Evolutionary conservation across 2,113 vertebrate genomes (phyloP), one percentile per base, ranked within the genome.

Genomic region (Rynchops niger): DNA sequence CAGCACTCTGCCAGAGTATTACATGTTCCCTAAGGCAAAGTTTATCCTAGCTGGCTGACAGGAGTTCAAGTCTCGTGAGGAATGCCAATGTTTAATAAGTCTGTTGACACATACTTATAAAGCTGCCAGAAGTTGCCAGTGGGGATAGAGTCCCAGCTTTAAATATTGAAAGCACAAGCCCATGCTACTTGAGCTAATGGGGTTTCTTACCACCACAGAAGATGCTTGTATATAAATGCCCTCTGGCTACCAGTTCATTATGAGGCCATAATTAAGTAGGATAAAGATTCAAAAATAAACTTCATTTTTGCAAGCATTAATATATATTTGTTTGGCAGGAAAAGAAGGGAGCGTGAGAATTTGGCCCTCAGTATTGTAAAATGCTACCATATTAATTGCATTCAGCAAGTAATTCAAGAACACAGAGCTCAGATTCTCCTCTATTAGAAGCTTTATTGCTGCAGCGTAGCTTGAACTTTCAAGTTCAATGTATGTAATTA

Each of bases 81-180:
- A 74, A 83, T 90, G 88, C 88, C 69, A 88, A 12, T 43, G 43
- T 71, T 94, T 94, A 94, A 93, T 93, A 80, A 92, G 59, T 52
- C 79, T 92, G 56, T 95, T 94, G 95, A 90, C 72, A 86, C 85
- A 38, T 77, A 66, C 61, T 91, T 86, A 74, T 22, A 63, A 93
- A 84, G 72, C 86, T 95, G 81, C 88, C 71, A 83, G 59, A 88
- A 94, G 59, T 5, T 93, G 74, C 88, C 92, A 97, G 88, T 88
- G 86, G 76, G 88, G 50, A 74, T 52, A 21, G 52, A 96, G 71
- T 73, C 74, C 55, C 63, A 89, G 77, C 23, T 52, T 92, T 61
- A 61, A 92, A 63, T 66, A 67, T 17, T 56, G 82, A 80, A 81
- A 84, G 26, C 78, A 86, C 63, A 94, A 76, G 45, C 82, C 47